A percentile compares a stretch with the other conserved stretches of the same genome.
These are phyloP conservation scores for Shargacucullia verbasci DNA, from an alignment of 2,888 invertebrate genomes.

Conservation along the genomic window DNA sequence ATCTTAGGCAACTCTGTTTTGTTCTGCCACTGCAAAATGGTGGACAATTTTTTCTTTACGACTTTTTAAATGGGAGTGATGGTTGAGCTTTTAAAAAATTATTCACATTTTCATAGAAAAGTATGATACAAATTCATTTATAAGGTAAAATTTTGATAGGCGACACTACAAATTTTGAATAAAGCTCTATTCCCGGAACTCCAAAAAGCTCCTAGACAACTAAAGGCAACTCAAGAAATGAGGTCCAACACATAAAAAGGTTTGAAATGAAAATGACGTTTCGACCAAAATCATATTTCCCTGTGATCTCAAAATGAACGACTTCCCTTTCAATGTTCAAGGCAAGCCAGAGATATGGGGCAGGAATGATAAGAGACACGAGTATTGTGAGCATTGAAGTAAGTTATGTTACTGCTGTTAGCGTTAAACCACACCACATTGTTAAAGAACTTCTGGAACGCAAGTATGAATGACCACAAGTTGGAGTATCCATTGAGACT, in stretches of 20 bases:
- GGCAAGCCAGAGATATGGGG: neutral
- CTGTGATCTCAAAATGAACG: constrained; percentile 24
- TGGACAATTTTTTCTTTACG: no score
- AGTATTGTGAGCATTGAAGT: constrained; percentile 11
- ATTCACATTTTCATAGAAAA: no score
- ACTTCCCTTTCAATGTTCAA: constrained; percentile 10
- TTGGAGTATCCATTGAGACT: constrained; percentile 6
- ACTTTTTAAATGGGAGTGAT: no score
- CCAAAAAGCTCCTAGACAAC: no score
- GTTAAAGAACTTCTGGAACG: constrained; percentile 10
- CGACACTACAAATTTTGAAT: no score
- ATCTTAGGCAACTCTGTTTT: no score
- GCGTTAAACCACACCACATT: constrained; percentile 10
- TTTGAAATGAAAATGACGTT: constrained; percentile 30
- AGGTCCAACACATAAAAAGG: constrained; percentile 35
- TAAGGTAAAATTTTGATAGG: no score
- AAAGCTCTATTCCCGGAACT: no score
- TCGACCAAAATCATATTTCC: constrained; percentile 40
- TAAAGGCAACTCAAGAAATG: no score
- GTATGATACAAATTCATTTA: no score
- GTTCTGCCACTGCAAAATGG: no score
- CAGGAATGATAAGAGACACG: constrained; percentile 7
- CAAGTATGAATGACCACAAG: constrained; percentile 20
- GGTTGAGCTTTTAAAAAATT: no score
- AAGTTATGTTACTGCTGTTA: constrained; percentile 15